Percentiles rank a stretch among this genome's conserved stretches.
These are phyloP conservation scores for Calliphora vicina DNA, from an alignment of 1,140 invertebrate species.

Conservation along the genomic window DNA sequence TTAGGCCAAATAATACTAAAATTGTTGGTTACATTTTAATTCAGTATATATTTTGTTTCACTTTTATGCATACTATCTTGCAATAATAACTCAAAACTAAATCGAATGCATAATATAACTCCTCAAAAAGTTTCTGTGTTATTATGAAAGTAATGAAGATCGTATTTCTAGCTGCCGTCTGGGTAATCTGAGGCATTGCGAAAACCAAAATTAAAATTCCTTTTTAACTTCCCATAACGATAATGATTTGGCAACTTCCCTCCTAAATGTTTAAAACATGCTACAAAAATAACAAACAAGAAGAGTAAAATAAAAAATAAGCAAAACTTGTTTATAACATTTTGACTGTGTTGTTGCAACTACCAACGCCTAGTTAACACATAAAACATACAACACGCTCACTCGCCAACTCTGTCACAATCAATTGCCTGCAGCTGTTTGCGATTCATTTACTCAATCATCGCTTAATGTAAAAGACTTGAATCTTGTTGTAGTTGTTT, in stretches of 20 bases:
- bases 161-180: too few relatives aligned
- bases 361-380: constrained; percentile 32
- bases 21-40: too few relatives aligned
- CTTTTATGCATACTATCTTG: too few relatives aligned
- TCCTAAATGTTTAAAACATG: background rate
- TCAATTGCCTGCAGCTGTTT: constrained; percentile 31
- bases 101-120: too few relatives aligned
- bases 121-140: too few relatives aligned
- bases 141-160: too few relatives aligned
- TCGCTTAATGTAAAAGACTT: constrained; percentile 14
- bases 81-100: too few relatives aligned
- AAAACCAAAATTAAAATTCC: too few relatives aligned
- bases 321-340: constrained; percentile 10
- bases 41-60: too few relatives aligned
- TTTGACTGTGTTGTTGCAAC: background rate
- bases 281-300: background rate
- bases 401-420: constrained; percentile 32
- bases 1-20: too few relatives aligned
- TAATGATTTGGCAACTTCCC: background rate
- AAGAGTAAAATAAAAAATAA: background rate
- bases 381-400: constrained; percentile 33
- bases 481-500: background rate
- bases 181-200: too few relatives aligned
- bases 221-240: too few relatives aligned
- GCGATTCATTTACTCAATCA: constrained; percentile 35